phyloP scores from a whole-genome alignment of 2,797 vertebrate species.

The Bovichtus diacanthus region DNA sequence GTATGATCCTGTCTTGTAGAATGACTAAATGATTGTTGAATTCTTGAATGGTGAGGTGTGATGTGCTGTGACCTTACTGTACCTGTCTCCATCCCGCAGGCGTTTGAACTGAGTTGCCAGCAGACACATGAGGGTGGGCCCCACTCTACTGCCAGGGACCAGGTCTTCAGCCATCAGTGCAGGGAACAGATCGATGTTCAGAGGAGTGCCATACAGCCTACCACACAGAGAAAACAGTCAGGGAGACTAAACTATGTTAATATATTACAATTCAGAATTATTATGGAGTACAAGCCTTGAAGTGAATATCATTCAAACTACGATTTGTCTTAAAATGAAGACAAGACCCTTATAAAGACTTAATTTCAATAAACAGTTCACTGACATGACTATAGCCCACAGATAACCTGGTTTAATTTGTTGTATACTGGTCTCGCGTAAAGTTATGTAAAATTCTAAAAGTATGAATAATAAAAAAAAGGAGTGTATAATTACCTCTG shows the following conservation, averaged over 20 bases:
- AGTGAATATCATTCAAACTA: not conserved
- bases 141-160: slow-evolving; percentile 94
- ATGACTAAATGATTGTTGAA: too few species aligned
- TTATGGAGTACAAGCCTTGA: not conserved
- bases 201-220: slow-evolving; percentile 93
- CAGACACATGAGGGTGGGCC: slow-evolving; percentile 96
- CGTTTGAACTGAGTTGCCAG: slow-evolving; percentile 92
- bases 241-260: not conserved
- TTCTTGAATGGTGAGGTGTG: too few species aligned
- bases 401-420: not conserved
- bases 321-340: not conserved
- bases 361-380: not conserved
- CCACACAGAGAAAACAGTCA: not conserved
- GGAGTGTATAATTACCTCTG: slow-evolving; percentile 83
- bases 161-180: slow-evolving; percentile 98
- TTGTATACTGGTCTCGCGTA: not conserved
- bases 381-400: not conserved
- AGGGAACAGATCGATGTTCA: slow-evolving; percentile 96
- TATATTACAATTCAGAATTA: not conserved
- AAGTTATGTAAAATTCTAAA: not conserved
- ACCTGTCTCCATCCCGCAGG: slow-evolving; percentile 96
- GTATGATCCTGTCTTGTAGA: too few species aligned
- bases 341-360: not conserved
- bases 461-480: not conserved
- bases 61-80: slow-evolving; percentile 36